Evolutionary conservation across 1,140 invertebrate species (phyloP).

Genomic region (Babylonia areolata): DNA sequence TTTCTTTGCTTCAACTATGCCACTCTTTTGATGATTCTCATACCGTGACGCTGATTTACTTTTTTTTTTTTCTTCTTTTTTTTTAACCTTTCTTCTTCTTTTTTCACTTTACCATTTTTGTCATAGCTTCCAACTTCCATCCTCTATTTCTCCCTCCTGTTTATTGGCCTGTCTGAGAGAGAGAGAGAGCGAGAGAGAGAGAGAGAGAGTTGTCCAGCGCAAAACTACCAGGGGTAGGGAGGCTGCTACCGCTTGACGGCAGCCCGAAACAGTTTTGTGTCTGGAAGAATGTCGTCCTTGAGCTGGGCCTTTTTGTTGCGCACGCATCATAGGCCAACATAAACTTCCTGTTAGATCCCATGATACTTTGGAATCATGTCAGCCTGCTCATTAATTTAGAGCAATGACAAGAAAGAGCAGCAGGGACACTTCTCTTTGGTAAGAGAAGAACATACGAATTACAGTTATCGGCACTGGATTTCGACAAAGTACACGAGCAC

Average conservation of each 20-base stretch:
- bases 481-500: neutral
- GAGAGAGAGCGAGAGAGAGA: too few species aligned
- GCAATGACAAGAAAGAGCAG: neutral
- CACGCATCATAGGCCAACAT: too few species aligned
- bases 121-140: too few species aligned
- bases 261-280: too few species aligned
- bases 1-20: neutral
- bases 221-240: neutral
- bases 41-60: too few species aligned
- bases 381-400: slow-evolving; percentile 5
- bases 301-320: neutral
- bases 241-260: neutral
- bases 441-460: neutral
- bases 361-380: slow-evolving; percentile 15
- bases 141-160: neutral
- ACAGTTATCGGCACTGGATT: neutral
- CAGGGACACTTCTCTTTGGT: neutral
- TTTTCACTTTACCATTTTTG: too few species aligned
- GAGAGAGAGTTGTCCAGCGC: too few species aligned
- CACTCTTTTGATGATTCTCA: too few species aligned
- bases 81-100: too few species aligned
- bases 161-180: too few species aligned
- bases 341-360: slow-evolving; percentile 1
- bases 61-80: too few species aligned
- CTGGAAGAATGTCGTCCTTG: neutral